Conservation (phyloP, 1,140 invertebrate species). For the Calliopsis andreniformis region DNA sequence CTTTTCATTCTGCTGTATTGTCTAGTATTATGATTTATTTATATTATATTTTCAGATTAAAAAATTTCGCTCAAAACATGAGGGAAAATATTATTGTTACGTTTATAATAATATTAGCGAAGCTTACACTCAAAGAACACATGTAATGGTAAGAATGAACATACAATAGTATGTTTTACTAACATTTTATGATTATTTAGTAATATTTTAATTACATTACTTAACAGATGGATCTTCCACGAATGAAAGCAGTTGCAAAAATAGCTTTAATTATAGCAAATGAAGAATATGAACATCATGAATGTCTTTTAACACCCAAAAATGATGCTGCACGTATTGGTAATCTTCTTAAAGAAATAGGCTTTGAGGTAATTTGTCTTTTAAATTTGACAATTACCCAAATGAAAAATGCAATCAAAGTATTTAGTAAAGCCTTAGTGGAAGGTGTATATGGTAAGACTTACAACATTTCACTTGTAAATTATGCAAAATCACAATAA, state of each 20-base stretch:
- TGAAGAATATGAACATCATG: constrained; percentile 69
- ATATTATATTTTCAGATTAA: constrained; percentile 60
- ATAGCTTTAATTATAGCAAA: constrained; percentile 77
- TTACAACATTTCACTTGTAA: no score
- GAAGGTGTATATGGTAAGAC: constrained; percentile 74
- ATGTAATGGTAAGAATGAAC: constrained; percentile 63
- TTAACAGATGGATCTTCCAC: constrained; percentile 63
- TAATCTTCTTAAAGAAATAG: constrained; percentile 70
- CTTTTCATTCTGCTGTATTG: not conserved
- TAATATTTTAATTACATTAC: constrained; percentile 24
- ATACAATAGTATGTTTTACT: constrained; percentile 5
- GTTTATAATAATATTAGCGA: constrained; percentile 67
- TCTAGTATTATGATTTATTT: not conserved
- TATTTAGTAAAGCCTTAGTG: constrained; percentile 67
- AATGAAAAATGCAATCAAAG: constrained; percentile 73
- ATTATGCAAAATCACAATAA: constrained; percentile 9
- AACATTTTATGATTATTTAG: constrained; percentile 6
- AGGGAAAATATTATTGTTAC: constrained; percentile 73
- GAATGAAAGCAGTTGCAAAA: constrained; percentile 73
- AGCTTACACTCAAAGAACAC: constrained; percentile 61
- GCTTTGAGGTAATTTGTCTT: constrained; percentile 75
- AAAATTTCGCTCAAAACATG: constrained; percentile 62
- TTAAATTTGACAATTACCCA: constrained; percentile 69
- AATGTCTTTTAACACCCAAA: constrained; percentile 68
- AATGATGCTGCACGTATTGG: constrained; percentile 74